Conservation (phyloP, 2,113 vertebrate genomes). For the Pyxicephalus adspersus region DNA sequence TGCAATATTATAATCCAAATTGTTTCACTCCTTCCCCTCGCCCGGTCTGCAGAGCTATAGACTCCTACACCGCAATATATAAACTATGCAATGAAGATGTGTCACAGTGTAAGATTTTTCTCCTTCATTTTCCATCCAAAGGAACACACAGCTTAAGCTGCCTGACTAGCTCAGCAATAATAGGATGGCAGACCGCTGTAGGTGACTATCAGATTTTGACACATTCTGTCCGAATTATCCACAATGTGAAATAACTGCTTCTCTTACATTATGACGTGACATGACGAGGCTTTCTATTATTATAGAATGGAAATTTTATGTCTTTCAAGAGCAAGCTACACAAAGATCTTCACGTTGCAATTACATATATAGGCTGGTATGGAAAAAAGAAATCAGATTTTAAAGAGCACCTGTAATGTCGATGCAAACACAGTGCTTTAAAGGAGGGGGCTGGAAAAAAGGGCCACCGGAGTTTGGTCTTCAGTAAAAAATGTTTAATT, state of each 20-base stretch:
- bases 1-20: too few relatives aligned
- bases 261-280: constrained; percentile 18
- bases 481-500: too few relatives aligned
- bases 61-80: neutral
- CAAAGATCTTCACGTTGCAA: neutral
- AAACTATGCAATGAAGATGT: constrained; percentile 1
- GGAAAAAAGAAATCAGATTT: neutral
- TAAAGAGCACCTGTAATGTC: neutral
- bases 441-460: too few relatives aligned
- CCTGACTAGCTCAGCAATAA: constrained; percentile 1
- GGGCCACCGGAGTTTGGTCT: too few relatives aligned
- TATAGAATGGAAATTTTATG: neutral
- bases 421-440: too few relatives aligned
- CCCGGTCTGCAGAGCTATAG: neutral
- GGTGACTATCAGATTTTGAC: constrained; percentile 38
- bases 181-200: neutral
- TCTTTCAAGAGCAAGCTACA: constrained; percentile 16
- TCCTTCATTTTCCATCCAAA: constrained; percentile 15
- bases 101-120: neutral
- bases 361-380: neutral
- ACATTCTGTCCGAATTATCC: constrained; percentile 41
- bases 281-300: neutral
- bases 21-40: too few relatives aligned
- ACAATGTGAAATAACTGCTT: constrained; percentile 20
- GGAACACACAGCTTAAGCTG: constrained; percentile 29